Conservation (phyloP, 1,140 invertebrate species). For the Dolichoris vasculosae region DNA sequence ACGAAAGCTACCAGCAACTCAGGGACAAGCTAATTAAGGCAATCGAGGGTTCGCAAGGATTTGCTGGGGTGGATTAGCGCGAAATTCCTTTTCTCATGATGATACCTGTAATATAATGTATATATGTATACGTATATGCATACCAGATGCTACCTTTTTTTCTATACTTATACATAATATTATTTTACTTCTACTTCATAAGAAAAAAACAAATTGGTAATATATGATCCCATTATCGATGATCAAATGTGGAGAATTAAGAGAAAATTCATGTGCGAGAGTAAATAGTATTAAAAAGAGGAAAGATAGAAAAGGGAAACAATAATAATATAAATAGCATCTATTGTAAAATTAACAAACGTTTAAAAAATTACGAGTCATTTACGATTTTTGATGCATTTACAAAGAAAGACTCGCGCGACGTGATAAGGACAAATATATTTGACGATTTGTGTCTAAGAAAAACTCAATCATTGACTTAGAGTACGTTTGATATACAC, state of each 20-base stretch:
- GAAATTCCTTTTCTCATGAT: conserved; percentile 74
- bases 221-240: conserved; percentile 27
- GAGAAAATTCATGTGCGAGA: conserved; percentile 16
- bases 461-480: conserved; percentile 34
- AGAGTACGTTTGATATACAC: conserved; percentile 41
- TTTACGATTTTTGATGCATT: conserved; percentile 50
- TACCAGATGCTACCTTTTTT: conserved; percentile 50
- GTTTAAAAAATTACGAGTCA: conserved; percentile 32
- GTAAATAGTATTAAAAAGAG: conserved; percentile 38
- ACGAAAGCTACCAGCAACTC: conserved; percentile 95
- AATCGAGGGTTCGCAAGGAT: conserved; percentile 98
- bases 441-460: conserved; percentile 31
- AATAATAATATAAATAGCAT: conserved; percentile 26
- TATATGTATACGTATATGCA: conserved; percentile 67
- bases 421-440: conserved; percentile 13
- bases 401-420: conserved; percentile 44
- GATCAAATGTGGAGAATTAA: conserved; percentile 3
- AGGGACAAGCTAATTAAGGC: conserved; percentile 96
- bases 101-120: conserved; percentile 76
- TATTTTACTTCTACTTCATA: conserved; percentile 43
- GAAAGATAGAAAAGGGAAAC: conserved; percentile 21
- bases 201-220: conserved; percentile 42
- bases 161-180: conserved; percentile 21
- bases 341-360: neutral
- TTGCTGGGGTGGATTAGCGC: conserved; percentile 96